phyloP scores from a whole-genome alignment of 2,888 invertebrate species.

The Pyrgus malvae region DNA sequence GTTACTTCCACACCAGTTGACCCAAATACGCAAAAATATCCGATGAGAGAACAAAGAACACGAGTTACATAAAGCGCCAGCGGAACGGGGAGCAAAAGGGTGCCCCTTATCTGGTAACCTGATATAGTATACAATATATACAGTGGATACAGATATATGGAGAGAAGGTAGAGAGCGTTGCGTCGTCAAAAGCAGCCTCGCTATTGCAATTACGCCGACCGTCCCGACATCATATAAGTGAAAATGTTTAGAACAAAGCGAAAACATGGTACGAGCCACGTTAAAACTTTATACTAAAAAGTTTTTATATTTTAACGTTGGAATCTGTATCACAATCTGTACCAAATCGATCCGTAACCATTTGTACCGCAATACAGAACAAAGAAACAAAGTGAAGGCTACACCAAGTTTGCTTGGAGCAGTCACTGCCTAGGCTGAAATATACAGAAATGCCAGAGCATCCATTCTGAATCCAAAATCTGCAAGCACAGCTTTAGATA shows the following conservation, averaged over 20 bases:
- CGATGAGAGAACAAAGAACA: conserved; percentile 19
- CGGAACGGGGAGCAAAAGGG: conserved; percentile 22
- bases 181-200: not conserved
- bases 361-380: too few relatives aligned
- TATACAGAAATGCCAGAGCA: too few relatives aligned
- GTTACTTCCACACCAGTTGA: conserved; percentile 1
- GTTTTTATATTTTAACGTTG: too few relatives aligned
- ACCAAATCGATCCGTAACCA: too few relatives aligned
- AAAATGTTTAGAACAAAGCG: not conserved
- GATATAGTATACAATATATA: conserved; percentile 19
- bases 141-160: conserved; percentile 1
- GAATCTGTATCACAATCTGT: too few relatives aligned
- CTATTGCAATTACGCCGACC: conserved; percentile 6
- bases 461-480: conserved; percentile 31
- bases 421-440: too few relatives aligned
- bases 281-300: too few relatives aligned
- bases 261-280: too few relatives aligned
- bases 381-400: too few relatives aligned
- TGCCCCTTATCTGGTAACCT: conserved; percentile 22
- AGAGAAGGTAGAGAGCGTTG: conserved; percentile 9
- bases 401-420: too few relatives aligned
- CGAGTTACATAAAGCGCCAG: conserved; percentile 22
- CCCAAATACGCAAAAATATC: conserved; percentile 24
- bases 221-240: not conserved
- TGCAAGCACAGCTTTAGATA: conserved; percentile 46